These are phyloP conservation scores for Muscicapa adusta DNA, from an alignment of 2,113 vertebrate species.

Conservation along the genomic window DNA sequence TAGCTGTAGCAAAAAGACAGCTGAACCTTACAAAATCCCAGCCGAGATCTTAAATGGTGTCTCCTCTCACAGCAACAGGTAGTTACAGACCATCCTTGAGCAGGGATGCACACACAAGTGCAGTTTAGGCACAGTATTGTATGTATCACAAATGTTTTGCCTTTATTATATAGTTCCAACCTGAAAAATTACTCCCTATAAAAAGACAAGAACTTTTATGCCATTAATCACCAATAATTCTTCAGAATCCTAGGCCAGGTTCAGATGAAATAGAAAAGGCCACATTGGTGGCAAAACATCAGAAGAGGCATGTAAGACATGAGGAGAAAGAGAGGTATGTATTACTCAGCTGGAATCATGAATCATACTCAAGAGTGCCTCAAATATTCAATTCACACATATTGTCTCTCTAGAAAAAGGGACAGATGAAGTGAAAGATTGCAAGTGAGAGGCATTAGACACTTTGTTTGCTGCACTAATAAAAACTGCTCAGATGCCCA, in stretches of 20 bases:
- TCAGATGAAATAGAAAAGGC: neutral
- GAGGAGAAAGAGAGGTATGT: neutral
- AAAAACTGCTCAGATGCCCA: neutral
- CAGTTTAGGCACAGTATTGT: neutral
- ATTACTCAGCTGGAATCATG: neutral
- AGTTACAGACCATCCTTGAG: neutral
- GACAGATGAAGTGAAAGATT: neutral
- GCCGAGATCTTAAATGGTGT: neutral
- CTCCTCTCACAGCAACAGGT: neutral
- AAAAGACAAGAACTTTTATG: neutral
- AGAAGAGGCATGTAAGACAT: neutral
- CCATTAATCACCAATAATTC: neutral
- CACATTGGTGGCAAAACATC: neutral
- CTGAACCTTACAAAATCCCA: neutral
- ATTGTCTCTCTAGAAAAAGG: neutral
- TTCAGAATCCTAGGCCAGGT: neutral
- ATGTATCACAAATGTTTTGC: neutral
- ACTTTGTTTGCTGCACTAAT: neutral
- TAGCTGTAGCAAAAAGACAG: neutral
- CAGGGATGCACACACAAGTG: fast-evolving
- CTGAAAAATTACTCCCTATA: neutral
- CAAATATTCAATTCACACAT: neutral
- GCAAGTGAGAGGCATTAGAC: neutral
- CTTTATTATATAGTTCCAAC: neutral
- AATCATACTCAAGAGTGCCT: neutral